A percentile compares a stretch with the other conserved stretches of the same genome.
These are phyloP conservation scores for Mormyrus proboscirostris DNA, from an alignment of 2,797 vertebrate genomes.

Conservation along the genomic window DNA sequence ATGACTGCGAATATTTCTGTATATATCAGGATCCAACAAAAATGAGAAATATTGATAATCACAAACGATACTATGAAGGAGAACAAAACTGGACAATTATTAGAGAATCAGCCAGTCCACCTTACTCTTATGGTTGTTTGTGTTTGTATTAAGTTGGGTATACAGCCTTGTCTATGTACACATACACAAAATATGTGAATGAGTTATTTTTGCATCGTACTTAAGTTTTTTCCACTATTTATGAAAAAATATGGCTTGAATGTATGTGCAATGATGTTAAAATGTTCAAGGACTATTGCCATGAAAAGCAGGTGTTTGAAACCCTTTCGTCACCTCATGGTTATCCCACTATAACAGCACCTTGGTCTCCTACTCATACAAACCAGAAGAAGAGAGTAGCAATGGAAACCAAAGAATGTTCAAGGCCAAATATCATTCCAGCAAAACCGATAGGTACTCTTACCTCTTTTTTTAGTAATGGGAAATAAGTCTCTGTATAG, in stretches of 20 bases:
- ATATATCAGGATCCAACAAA: conserved; percentile 42
- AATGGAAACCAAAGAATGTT: conserved; percentile 1
- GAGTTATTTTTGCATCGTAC: conserved; percentile 46
- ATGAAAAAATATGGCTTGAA: conserved; percentile 66
- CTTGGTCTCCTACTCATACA: not conserved
- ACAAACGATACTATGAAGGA: conserved; percentile 44
- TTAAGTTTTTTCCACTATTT: conserved; percentile 72
- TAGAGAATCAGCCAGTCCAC: conserved; percentile 61
- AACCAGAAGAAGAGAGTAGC: not conserved
- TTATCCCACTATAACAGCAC: not conserved
- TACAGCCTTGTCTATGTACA: conserved; percentile 60
- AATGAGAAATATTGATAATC: conserved; percentile 43
- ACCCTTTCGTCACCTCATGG: not conserved
- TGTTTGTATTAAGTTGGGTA: conserved; percentile 59
- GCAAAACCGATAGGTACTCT: not conserved
- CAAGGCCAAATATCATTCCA: not conserved
- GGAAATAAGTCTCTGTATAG: not conserved
- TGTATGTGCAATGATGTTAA: conserved; percentile 60
- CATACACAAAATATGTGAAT: conserved; percentile 29
- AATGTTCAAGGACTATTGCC: not conserved
- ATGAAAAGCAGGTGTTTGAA: not conserved
- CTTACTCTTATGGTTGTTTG: conserved; percentile 54
- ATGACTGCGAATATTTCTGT: conserved; percentile 56
- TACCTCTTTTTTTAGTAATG: not conserved
- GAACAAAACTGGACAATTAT: conserved; percentile 51